These are phyloP conservation scores for Eristalinus sepulchralis DNA, from an alignment of 2,888 invertebrate genomes.

Conservation along the genomic window DNA sequence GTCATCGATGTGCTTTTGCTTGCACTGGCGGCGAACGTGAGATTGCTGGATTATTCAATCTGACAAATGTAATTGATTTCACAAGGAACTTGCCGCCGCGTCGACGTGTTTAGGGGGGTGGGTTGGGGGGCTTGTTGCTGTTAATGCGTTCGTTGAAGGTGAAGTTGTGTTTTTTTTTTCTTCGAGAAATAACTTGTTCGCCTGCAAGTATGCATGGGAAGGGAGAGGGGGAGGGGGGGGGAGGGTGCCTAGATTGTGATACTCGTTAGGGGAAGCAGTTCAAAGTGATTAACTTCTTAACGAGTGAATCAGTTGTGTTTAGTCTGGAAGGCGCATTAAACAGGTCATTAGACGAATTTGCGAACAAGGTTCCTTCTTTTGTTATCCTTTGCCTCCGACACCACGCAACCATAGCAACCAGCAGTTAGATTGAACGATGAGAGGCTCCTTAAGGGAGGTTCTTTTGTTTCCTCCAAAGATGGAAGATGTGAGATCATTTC, in stretches of 20 bases:
- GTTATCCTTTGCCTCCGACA: neutral
- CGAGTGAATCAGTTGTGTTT: neutral
- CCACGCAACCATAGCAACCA: too few species aligned
- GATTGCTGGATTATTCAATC: conserved; percentile 56
- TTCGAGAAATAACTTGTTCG: neutral
- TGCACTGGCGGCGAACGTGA: conserved; percentile 32
- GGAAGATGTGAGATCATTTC: too few species aligned
- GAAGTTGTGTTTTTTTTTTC: neutral
- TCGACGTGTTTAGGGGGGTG: neutral
- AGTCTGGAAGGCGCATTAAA: neutral
- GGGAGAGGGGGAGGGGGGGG: neutral
- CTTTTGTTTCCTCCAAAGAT: too few species aligned
- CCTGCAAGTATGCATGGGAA: neutral
- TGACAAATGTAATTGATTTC: conserved; percentile 64
- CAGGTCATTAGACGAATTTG: neutral
- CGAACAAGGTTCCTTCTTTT: neutral
- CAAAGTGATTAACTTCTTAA: neutral
- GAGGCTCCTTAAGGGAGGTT: too few species aligned
- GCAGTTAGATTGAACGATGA: too few species aligned
- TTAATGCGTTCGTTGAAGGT: neutral
- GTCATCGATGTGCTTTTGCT: conserved; percentile 66
- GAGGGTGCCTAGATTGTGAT: neutral
- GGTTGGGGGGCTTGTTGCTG: neutral
- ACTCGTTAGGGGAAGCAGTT: neutral
- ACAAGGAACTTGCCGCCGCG: neutral